Percentiles rank a stretch among this genome's conserved stretches.
Evolutionary conservation across 2,113 vertebrate species (phyloP).

Genomic region (Ammospiza nelsoni): DNA sequence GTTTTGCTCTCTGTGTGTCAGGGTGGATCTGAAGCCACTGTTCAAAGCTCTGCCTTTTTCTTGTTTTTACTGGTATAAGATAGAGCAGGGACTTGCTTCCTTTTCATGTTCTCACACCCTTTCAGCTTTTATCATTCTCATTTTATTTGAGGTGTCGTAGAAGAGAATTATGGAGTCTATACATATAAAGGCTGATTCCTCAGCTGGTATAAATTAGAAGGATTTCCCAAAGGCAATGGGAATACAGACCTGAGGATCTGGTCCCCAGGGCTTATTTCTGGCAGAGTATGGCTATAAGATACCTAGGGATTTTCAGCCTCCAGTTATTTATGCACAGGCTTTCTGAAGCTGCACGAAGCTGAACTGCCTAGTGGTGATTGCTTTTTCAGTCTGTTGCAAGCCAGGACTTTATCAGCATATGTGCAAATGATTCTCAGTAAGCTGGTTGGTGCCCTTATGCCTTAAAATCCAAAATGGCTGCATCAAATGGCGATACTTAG

Average conservation of each 20-base stretch:
- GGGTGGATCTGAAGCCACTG: neutral
- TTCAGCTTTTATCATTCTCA: neutral
- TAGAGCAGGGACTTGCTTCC: neutral
- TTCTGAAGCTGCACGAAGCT: slow-evolving; percentile 1
- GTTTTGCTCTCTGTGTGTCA: neutral
- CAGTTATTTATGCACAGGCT: neutral
- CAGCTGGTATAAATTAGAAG: slow-evolving; percentile 6
- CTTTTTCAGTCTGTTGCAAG: slow-evolving; percentile 15
- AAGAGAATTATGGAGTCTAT: neutral
- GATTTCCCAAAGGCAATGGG: neutral
- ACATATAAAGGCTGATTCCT: neutral
- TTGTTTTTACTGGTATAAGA: neutral
- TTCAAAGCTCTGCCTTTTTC: neutral
- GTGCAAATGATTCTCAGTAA: slow-evolving; percentile 10
- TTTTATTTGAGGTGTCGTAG: neutral
- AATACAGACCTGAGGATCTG: slow-evolving; percentile 2
- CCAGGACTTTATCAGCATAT: slow-evolving; percentile 7
- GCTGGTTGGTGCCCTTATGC: slow-evolving; percentile 1
- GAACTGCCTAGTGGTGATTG: slow-evolving; percentile 17
- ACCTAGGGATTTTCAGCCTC: slow-evolving; percentile 36
- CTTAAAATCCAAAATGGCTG: slow-evolving; percentile 22
- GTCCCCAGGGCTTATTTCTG: slow-evolving; percentile 16
- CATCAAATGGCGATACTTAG: neutral
- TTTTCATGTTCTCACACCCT: neutral
- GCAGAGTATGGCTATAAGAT: neutral